Evolutionary conservation across 2,888 invertebrate genomes (phyloP).

Genomic region (Cephus sareptanus): DNA sequence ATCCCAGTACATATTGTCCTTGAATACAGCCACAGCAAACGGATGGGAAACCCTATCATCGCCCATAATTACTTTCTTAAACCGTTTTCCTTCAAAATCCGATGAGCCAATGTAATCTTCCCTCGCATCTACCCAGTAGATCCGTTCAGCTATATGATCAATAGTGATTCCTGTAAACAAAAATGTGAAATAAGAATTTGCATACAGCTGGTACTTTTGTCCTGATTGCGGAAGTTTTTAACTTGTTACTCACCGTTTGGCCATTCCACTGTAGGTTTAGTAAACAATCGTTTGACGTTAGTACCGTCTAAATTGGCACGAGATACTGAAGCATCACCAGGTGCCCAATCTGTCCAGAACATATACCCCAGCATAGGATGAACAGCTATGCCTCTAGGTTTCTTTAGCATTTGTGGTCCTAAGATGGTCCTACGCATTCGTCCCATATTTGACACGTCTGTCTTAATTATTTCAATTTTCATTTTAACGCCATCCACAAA

Average conservation of each 20-base stretch:
- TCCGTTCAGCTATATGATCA: slow-evolving; percentile 82
- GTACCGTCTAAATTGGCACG: slow-evolving; percentile 84
- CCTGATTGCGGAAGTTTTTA: not conserved
- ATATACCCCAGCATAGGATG: slow-evolving; percentile 84
- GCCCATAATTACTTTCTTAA: slow-evolving; percentile 75
- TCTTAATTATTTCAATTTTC: slow-evolving; percentile 85
- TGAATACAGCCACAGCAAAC: slow-evolving; percentile 87
- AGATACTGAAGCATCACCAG: slow-evolving; percentile 80
- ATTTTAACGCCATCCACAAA: slow-evolving; percentile 86
- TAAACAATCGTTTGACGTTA: slow-evolving; percentile 74
- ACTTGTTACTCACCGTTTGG: slow-evolving; percentile 75
- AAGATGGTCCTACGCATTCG: slow-evolving; percentile 83
- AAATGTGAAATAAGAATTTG: not conserved
- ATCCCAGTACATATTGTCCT: slow-evolving; percentile 89
- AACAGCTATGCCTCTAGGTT: slow-evolving; percentile 84
- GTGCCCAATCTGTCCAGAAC: slow-evolving; percentile 92
- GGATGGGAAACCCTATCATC: slow-evolving; percentile 82
- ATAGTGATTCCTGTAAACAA: slow-evolving; percentile 73
- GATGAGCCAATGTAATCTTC: slow-evolving; percentile 84
- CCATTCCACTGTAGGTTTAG: slow-evolving; percentile 79
- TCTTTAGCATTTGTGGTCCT: slow-evolving; percentile 73
- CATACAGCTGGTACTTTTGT: not conserved
- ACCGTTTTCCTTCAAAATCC: slow-evolving; percentile 76
- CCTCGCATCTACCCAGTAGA: slow-evolving; percentile 90
- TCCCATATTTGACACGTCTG: slow-evolving; percentile 71